These are phyloP conservation scores for Bradynema listronoti DNA, from an alignment of 1,140 invertebrate species.

Conservation along the genomic window DNA sequence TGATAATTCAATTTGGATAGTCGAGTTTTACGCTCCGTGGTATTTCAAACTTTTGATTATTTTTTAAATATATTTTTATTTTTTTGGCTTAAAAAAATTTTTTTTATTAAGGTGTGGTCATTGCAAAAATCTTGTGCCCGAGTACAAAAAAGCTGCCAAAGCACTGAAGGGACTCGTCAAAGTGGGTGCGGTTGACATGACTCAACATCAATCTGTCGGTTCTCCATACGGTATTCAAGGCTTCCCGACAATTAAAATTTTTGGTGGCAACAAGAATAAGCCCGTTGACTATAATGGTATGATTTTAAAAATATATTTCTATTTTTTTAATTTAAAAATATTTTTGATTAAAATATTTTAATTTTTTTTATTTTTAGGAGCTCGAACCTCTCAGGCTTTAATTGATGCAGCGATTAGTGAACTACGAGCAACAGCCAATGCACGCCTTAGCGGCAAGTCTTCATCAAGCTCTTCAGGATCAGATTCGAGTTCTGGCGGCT, in stretches of 20 bases:
- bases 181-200: conserved; percentile 84
- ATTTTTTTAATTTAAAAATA: no score
- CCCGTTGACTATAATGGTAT: conserved; percentile 75
- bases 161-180: conserved; percentile 85
- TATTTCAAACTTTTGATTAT: conserved; percentile 59
- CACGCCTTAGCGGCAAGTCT: conserved; percentile 14
- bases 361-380: conserved; percentile 59
- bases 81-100: conserved; percentile 59
- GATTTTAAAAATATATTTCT: conserved; percentile 15
- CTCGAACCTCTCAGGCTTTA: conserved; percentile 75
- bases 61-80: neutral
- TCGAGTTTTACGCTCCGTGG: conserved; percentile 92
- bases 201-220: conserved; percentile 72
- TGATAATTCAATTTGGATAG: conserved; percentile 78
- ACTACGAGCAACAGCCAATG: conserved; percentile 36
- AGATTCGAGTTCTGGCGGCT: no score
- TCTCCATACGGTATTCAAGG: conserved; percentile 76
- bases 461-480: conserved; percentile 18
- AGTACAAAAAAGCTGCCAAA: conserved; percentile 78
- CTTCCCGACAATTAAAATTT: conserved; percentile 94
- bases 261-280: conserved; percentile 76
- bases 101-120: conserved; percentile 62
- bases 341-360: no score
- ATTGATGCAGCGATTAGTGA: conserved; percentile 68
- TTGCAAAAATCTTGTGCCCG: conserved; percentile 63